These are phyloP conservation scores for Aurelia sp. DNA, from an alignment of 30 jellyfish, hydroid and myxozoan species.

Conservation along the genomic window DNA sequence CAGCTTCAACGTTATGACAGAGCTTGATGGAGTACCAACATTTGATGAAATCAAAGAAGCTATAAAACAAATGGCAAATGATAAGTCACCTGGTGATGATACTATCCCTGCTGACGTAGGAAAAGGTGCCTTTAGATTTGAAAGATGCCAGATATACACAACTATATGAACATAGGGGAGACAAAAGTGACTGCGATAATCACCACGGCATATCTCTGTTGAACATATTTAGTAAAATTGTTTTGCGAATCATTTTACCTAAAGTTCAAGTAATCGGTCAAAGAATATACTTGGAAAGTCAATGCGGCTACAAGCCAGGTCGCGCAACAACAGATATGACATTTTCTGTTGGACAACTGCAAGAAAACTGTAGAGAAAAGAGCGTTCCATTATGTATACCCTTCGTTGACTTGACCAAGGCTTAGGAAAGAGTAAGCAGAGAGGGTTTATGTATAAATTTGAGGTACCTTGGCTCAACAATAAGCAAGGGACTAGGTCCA, in stretches of 20 bases:
- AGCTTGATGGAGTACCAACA: no score
- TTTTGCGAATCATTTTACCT: constrained; percentile 5
- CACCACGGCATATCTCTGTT: constrained; percentile 45
- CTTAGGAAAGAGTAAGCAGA: constrained; percentile 18
- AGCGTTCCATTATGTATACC: constrained; percentile 4
- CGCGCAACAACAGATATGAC: constrained; percentile 45
- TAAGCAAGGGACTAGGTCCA: constrained; percentile 8
- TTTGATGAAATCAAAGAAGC: no score
- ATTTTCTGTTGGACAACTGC: constrained; percentile 36
- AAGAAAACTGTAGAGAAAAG: constrained; percentile 36
- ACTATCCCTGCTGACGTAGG: constrained; percentile 31
- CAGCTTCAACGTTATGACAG: no score
- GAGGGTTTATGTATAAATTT: constrained; percentile 13
- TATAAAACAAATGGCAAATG: not conserved
- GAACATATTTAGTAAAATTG: constrained; percentile 19
- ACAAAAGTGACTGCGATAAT: constrained; percentile 25
- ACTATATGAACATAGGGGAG: constrained; percentile 24
- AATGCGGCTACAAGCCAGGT: constrained; percentile 42
- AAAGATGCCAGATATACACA: constrained; percentile 19
- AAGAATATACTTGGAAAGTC: constrained; percentile 31
- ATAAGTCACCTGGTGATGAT: constrained; percentile 21
- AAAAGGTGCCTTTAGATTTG: constrained; percentile 26
- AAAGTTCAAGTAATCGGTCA: constrained; percentile 1
- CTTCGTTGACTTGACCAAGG: constrained; percentile 52
- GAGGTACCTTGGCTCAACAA: constrained; percentile 38